Base-by-base conservation (phyloP, 2,888 invertebrate species). In the Nemapogon koenigi region DNA sequence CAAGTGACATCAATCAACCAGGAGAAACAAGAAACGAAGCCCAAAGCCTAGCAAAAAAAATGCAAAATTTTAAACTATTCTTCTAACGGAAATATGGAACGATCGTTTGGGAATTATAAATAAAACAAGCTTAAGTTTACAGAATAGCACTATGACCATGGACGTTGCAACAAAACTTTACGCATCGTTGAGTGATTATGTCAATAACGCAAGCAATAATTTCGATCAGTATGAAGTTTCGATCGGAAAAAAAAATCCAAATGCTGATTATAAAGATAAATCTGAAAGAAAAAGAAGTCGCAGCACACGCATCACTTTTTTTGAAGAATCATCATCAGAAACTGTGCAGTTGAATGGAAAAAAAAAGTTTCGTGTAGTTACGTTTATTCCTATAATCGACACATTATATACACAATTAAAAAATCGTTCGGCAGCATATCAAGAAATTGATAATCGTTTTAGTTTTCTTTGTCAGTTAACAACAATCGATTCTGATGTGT, bases 81-180 rank as follows among this genome's bases (percentile, higher is more conserved):
- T 51, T 30, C 41, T 49, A 32, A 51, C 45, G 28, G 47, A 47
- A 46, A 47, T 48, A 36, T 49, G 49, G 46, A 46, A 27, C 42
- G 19, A 18, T 26, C 28, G 38, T 43, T 27, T 49, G 43, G 39
- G 45, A 49, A 47, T 35, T 41, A 50, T 49, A 41, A 43, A 49
- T 37, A 48, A 49, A 46, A 47, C 44, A 47, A 47, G 43, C 39
- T 40, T 39, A n/a, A n/a, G n/a, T n/a, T n/a, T 47, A 40, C 46
- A 47, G 43, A 51, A 49, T 40, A 43, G 43, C 43, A 49, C 49
- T 40, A 43, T 46, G 38, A 43, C 40, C 44, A 40, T 47, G 45
- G 45, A 45, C 43, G 46, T 45, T 51, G 43, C 45, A 45, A 50
- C 42, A 30, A 45, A 43, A 41, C 40, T 46, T 37, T 49, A 46